Evolutionary conservation across 2,888 invertebrate genomes (phyloP).

Genomic region (Stegana nigrithorax): DNA sequence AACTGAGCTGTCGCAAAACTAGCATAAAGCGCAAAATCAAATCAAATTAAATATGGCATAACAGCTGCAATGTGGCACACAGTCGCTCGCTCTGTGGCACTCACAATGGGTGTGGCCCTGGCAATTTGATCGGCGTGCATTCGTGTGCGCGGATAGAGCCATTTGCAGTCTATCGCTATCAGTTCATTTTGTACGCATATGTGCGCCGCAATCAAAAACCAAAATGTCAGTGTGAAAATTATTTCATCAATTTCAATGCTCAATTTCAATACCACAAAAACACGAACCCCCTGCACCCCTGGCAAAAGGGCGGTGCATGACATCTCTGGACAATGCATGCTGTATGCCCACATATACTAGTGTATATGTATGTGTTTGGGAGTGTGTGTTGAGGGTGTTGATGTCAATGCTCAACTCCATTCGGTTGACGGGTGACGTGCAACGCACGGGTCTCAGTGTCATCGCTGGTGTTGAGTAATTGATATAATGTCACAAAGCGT

Average conservation of each 20-base stretch:
- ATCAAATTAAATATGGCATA: no score
- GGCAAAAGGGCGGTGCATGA: constrained; percentile 6
- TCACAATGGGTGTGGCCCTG: constrained; percentile 32
- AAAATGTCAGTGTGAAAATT: constrained; percentile 54
- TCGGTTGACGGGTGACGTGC: not conserved
- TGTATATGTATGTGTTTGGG: constrained; percentile 9
- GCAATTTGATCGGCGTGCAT: not conserved
- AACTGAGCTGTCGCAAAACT: no score
- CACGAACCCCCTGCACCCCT: no score
- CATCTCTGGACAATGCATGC: constrained; percentile 14
- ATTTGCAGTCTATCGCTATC: not conserved
- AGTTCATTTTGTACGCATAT: constrained; percentile 23
- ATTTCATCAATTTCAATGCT: constrained; percentile 60
- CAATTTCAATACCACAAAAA: constrained; percentile 42
- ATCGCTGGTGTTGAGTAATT: constrained; percentile 52
- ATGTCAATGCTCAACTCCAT: constrained; percentile 6
- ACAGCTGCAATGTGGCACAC: constrained; percentile 9
- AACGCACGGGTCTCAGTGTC: constrained; percentile 28
- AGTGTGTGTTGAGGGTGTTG: constrained; percentile 1
- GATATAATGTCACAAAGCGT: constrained; percentile 49
- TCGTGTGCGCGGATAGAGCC: not conserved
- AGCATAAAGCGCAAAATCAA: no score
- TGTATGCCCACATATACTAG: not conserved
- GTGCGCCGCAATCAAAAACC: constrained; percentile 40
- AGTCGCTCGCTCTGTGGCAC: not conserved